Evolutionary conservation across 2,888 invertebrate genomes (phyloP), one percentile per base, ranked within the genome.

Genomic region (Mimachlamys varia): DNA sequence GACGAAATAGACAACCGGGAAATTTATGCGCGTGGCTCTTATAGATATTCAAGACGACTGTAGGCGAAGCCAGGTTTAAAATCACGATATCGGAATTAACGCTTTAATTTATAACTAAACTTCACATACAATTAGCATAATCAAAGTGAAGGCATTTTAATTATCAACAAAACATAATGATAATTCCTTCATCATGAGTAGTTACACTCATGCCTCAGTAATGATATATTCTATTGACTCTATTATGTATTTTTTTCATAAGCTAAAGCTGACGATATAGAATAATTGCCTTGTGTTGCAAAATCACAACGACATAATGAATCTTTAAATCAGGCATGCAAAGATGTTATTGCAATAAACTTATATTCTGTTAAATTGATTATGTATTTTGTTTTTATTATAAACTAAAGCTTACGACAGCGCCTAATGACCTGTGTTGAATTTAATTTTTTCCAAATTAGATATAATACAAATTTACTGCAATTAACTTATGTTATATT

Each of bases 31-130:
- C 12, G 12, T 76, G 22, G 27, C 76, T 5, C 19, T 76, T 33
- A 22, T 27, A 33, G 76, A 76, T 76, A 76, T 76, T 27, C 76
- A 76, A 33, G 33, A 33, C 76, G 76, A 33, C 13, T 12, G 22
- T 76, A 76, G 76, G 76, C 76, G 76, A 76, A 4, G 76, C 33
- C 76, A 76, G 33, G 22, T 76, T 76, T 76, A 76, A 76, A 76
- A 76, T 76, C 76, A 76, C 76, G 76, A 76, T 13, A 27, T 76
- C 0, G 76, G 33, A 76, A 76, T 33, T 12, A 0, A 27, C 44
- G 44, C 4, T 76, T 76, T 33, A 76, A 33, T 76, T 76, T 33
- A 76, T 76, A 76, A 76, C 76, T 0, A 12, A 0, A 76, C 33
- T 0, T 33, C 76, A 76, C 76, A 76, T 33, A 33, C 33, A 33